A percentile compares a stretch with the other conserved stretches of the same genome.
phyloP scores from a whole-genome alignment of 1,140 invertebrate species.

The Hylaeus volcanicus region DNA sequence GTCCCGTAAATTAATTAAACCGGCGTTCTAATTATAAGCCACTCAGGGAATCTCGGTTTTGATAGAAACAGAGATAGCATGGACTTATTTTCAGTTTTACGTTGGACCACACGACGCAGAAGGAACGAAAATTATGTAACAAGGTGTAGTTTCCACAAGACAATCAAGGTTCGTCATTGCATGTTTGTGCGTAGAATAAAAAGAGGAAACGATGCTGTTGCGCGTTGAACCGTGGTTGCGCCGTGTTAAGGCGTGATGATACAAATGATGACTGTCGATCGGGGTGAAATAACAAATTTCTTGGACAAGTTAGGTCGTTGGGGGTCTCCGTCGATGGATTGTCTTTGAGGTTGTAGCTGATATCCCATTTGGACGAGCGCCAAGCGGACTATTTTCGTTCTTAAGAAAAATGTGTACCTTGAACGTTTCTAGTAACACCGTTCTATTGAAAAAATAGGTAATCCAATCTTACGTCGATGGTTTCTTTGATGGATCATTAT shows the following conservation, averaged over 20 bases:
- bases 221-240: neutral
- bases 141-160: neutral
- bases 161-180: neutral
- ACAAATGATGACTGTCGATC: slow-evolving; percentile 9
- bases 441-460: slow-evolving; percentile 7
- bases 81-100: slow-evolving; percentile 35
- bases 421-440: slow-evolving; percentile 58
- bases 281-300: slow-evolving; percentile 37
- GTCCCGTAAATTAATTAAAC: no score
- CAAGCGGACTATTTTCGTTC: slow-evolving; percentile 59
- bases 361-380: slow-evolving; percentile 58
- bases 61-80: slow-evolving; percentile 8
- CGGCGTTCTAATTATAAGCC: no score
- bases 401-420: slow-evolving; percentile 53
- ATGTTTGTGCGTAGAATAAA: slow-evolving; percentile 1
- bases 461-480: neutral
- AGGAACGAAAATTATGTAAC: slow-evolving; percentile 30
- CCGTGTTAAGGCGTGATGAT: slow-evolving; percentile 25
- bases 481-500: no score
- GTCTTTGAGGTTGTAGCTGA: slow-evolving; percentile 53
- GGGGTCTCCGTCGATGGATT: slow-evolving; percentile 43
- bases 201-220: neutral
- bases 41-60: no score
- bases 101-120: slow-evolving; percentile 13
- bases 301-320: neutral